phyloP scores from a whole-genome alignment of 2,888 invertebrate genomes.

The Amblyteles armatorius region DNA sequence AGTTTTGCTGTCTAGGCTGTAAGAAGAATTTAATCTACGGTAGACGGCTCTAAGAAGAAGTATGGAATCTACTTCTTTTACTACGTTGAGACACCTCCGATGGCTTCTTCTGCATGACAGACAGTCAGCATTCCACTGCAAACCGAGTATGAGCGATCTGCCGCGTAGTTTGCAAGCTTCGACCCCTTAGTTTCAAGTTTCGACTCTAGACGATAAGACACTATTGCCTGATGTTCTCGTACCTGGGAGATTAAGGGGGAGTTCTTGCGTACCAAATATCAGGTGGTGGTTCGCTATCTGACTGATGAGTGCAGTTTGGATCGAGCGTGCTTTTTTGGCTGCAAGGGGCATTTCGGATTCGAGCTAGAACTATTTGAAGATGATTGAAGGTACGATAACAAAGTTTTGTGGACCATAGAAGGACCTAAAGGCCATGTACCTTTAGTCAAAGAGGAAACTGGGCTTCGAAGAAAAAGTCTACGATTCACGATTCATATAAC shows the following conservation, averaged over 20 bases:
- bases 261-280: neutral
- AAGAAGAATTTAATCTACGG: no score
- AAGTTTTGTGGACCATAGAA: neutral
- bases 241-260: neutral
- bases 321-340: neutral
- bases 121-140: neutral
- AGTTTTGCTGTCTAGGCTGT: no score
- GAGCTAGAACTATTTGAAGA: neutral
- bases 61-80: neutral
- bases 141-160: neutral
- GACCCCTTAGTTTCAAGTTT: neutral
- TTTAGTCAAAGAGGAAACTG: neutral
- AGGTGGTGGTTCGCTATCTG: neutral
- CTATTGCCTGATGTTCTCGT: neutral
- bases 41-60: no score
- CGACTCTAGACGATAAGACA: neutral
- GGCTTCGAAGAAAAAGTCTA: neutral
- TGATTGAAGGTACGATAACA: neutral
- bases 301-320: neutral
- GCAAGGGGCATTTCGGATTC: neutral
- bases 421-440: neutral
- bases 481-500: neutral
- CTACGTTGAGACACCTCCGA: neutral
- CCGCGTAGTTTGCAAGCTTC: neutral
- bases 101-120: neutral